Conservation (phyloP, 2,888 invertebrate species). For the Epinotia ramella region DNA sequence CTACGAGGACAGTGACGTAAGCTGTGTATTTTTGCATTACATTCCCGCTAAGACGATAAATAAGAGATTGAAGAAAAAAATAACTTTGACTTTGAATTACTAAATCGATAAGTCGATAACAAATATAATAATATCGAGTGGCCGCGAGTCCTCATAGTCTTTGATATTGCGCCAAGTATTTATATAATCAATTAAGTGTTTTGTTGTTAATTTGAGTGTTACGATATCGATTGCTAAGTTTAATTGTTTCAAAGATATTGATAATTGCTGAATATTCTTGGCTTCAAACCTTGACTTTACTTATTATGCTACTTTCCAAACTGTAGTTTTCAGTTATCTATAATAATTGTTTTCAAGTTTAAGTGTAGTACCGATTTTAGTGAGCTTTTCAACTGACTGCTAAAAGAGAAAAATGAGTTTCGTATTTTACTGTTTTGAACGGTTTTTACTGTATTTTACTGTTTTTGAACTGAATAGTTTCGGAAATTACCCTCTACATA, state of each 20-base stretch:
- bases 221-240: no score
- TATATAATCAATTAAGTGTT: background rate
- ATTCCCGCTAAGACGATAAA: no score
- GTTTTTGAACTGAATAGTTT: no score
- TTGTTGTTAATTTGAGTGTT: constrained; percentile 1
- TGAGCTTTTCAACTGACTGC: background rate
- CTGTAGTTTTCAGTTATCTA: background rate
- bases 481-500: no score
- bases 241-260: background rate
- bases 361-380: no score
- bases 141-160: background rate
- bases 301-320: background rate
- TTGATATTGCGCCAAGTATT: background rate
- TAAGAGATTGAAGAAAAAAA: no score
- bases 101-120: background rate
- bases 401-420: background rate
- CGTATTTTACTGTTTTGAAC: no score
- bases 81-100: no score
- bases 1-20: no score
- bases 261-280: background rate
- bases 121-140: constrained; percentile 3
- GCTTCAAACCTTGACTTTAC: background rate
- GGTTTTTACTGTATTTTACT: no score
- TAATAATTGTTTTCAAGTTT: background rate
- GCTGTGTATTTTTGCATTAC: no score